Conservation (phyloP, 2,113 vertebrate species). For the Ramphastos sulfuratus region DNA sequence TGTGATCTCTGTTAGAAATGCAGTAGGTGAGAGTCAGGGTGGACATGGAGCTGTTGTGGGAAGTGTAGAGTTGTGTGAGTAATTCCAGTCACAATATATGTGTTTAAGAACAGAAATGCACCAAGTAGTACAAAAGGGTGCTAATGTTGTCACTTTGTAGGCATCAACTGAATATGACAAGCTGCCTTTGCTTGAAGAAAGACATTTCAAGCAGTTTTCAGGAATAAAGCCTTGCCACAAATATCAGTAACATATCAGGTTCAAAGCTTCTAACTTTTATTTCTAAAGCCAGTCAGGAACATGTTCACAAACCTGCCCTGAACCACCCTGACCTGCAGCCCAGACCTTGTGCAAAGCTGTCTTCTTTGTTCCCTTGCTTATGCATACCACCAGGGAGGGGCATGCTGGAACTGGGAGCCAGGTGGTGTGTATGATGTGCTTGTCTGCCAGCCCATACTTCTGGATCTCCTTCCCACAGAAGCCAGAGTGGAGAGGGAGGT, state of each 20-base stretch:
- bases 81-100: background rate
- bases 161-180: background rate
- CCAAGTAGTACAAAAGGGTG: background rate
- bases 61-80: background rate
- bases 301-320: background rate
- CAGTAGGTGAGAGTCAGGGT: background rate
- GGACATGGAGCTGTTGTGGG: background rate
- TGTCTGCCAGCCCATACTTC: background rate
- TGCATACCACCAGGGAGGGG: accelerated
- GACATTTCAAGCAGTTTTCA: background rate
- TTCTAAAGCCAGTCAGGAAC: background rate
- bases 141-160: background rate
- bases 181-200: background rate
- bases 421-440: background rate
- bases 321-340: background rate
- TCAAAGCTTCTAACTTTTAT: background rate
- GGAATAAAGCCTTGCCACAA: background rate
- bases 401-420: accelerated
- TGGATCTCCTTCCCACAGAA: background rate
- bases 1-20: background rate
- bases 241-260: background rate
- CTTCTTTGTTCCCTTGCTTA: background rate
- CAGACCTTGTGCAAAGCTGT: background rate
- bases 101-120: background rate
- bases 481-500: background rate